Evolutionary conservation across 2,113 vertebrate genomes (phyloP).

Genomic region (Turdus rufiventris): DNA sequence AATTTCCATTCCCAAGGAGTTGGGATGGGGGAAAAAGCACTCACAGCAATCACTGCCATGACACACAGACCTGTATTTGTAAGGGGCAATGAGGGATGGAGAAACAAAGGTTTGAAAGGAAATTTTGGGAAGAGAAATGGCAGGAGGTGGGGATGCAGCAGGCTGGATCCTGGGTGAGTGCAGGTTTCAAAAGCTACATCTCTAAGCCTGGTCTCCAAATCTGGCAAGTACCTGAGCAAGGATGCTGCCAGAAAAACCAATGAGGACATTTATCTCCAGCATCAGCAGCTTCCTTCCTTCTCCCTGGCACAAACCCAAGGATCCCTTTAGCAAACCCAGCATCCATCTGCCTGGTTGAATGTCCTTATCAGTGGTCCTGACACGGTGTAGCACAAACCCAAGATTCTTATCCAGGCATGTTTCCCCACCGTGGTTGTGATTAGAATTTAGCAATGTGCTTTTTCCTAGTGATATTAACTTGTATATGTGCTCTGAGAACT

Average conservation of each 20-base stretch:
- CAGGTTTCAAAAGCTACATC: background rate
- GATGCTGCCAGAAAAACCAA: background rate
- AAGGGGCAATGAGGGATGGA: background rate
- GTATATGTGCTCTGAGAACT: background rate
- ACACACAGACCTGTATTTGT: background rate
- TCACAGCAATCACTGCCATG: background rate
- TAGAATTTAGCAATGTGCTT: background rate
- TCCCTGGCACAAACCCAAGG: background rate
- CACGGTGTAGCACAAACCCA: background rate
- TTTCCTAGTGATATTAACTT: background rate
- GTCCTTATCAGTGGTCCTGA: background rate
- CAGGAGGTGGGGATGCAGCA: background rate
- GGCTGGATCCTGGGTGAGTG: background rate
- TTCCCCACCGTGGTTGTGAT: background rate
- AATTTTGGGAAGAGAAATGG: background rate
- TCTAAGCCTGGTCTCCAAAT: background rate
- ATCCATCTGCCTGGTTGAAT: background rate
- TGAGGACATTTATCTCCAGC: background rate
- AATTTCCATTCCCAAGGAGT: background rate
- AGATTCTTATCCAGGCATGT: background rate
- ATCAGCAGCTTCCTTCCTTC: background rate
- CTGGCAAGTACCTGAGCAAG: background rate
- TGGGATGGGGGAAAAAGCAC: fast-evolving
- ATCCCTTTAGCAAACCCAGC: background rate
- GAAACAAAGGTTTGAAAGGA: background rate